Conservation (phyloP, 35 echinoderm and acorn worm genomes). For the Apostichopus japonicus region DNA sequence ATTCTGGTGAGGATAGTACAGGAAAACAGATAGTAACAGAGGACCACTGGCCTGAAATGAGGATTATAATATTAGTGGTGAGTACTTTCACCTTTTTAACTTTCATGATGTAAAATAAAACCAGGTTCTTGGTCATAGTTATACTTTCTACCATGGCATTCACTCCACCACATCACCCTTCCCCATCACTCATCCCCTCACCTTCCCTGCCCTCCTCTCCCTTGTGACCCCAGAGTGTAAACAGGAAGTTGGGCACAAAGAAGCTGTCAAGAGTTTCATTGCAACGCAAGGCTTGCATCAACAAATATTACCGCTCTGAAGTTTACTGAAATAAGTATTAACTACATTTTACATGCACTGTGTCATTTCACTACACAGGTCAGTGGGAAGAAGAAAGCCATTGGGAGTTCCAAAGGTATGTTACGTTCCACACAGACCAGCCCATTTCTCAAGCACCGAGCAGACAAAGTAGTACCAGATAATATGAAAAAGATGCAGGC, state of each 20-base stretch:
- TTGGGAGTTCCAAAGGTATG: slow-evolving; percentile 88
- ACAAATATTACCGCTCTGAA: too few species aligned
- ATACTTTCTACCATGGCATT: too few species aligned
- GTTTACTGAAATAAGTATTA: too few species aligned
- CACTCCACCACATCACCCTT: neutral
- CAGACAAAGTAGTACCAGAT: slow-evolving; percentile 65
- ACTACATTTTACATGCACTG: too few species aligned
- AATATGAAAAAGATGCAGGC: slow-evolving; percentile 76
- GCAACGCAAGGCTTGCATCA: too few species aligned
- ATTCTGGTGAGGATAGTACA: slow-evolving; percentile 73
- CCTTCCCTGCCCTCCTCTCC: too few species aligned
- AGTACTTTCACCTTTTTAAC: slow-evolving; percentile 5
- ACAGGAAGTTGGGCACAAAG: too few species aligned
- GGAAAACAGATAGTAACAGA: slow-evolving; percentile 77
- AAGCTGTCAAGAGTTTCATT: too few species aligned
- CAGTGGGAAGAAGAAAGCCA: slow-evolving; percentile 88
- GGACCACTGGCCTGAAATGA: slow-evolving; percentile 92
- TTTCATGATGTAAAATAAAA: too few species aligned
- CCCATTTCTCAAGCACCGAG: slow-evolving; percentile 74
- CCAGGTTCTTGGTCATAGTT: too few species aligned
- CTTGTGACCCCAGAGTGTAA: too few species aligned
- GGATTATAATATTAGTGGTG: slow-evolving; percentile 90
- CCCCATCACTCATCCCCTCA: neutral
- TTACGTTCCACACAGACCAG: slow-evolving; percentile 85
- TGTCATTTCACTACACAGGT: slow-evolving; percentile 50